Percentiles rank a stretch among this genome's conserved stretches.
These are phyloP conservation scores for Chunga burmeisteri DNA, from an alignment of 2,113 vertebrate species.

Conservation along the genomic window DNA sequence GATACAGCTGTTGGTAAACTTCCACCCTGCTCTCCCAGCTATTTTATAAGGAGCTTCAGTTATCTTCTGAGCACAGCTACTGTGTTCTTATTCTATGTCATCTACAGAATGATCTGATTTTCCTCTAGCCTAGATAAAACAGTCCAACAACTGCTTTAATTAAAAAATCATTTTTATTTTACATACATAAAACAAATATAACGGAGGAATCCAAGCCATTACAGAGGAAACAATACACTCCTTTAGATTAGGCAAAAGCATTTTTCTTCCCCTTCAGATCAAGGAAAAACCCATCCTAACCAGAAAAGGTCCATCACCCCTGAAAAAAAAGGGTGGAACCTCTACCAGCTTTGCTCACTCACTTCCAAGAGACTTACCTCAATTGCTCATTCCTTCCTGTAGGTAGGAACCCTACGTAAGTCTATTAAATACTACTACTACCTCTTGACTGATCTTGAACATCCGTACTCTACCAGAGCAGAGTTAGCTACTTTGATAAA, in stretches of 20 bases:
- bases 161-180: not conserved
- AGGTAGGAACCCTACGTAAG: not conserved
- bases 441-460: not conserved
- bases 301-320: not conserved
- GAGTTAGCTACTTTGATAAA: not conserved
- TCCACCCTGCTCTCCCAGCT: not conserved
- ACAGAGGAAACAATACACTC: not conserved
- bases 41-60: not conserved
- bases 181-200: not conserved
- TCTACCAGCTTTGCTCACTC: not conserved
- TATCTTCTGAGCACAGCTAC: not conserved
- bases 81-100: not conserved
- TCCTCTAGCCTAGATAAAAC: not conserved
- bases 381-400: not conserved
- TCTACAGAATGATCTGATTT: not conserved
- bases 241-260: not conserved
- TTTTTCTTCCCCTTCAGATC: not conserved
- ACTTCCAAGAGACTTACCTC: not conserved
- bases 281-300: not conserved
- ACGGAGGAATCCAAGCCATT: not conserved
- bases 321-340: not conserved
- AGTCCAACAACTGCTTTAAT: not conserved
- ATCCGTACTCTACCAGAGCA: not conserved
- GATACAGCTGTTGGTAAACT: constrained; percentile 10
- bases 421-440: not conserved